Evolutionary conservation across 2,113 vertebrate species (phyloP).

Genomic region (Craseonycteris thonglongyai): DNA sequence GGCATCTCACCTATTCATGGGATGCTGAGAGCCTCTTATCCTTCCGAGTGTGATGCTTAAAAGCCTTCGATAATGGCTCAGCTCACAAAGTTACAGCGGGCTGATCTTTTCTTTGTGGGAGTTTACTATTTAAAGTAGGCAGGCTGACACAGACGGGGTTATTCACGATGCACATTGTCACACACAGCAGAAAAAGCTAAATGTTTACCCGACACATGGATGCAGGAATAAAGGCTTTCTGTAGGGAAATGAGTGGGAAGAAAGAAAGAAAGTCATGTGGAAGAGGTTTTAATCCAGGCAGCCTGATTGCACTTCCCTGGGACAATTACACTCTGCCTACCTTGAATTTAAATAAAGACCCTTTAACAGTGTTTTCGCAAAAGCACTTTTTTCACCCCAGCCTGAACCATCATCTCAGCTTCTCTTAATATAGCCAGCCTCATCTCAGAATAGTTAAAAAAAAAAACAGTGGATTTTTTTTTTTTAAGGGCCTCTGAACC

Average conservation of each 20-base stretch:
- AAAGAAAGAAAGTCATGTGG: neutral
- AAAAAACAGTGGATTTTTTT: neutral
- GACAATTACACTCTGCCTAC: neutral
- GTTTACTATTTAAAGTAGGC: neutral
- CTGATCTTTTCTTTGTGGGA: neutral
- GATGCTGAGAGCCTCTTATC: conserved; percentile 51
- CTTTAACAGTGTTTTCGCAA: neutral
- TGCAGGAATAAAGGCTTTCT: neutral
- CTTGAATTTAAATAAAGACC: neutral
- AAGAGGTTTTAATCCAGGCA: neutral
- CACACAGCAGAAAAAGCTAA: neutral
- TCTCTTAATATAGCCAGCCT: neutral
- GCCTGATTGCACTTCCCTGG: neutral
- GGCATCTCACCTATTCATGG: neutral
- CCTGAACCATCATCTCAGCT: neutral
- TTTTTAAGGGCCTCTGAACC: neutral
- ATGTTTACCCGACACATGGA: neutral
- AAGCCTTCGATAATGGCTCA: neutral
- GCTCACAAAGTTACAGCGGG: neutral
- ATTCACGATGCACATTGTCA: neutral
- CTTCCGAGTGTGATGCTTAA: neutral
- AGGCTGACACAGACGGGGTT: neutral
- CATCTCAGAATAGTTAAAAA: neutral
- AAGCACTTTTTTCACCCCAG: neutral
- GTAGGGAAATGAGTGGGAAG: neutral